Evolutionary conservation across 2,888 invertebrate species (phyloP).

Genomic region (Exocentrus adspersus): DNA sequence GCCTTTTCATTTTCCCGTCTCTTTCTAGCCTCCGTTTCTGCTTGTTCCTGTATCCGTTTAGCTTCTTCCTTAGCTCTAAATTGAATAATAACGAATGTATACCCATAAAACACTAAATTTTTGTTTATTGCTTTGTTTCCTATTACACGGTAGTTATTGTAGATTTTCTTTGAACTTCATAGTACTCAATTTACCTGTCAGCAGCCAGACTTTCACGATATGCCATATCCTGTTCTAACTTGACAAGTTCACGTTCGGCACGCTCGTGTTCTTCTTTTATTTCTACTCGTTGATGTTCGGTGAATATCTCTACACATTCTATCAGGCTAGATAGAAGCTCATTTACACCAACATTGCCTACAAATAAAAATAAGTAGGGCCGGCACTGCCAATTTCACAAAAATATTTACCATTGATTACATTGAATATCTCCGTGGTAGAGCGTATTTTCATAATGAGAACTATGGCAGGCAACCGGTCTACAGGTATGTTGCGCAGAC

Average conservation of each 20-base stretch:
- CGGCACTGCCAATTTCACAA: too few relatives aligned
- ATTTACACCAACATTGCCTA: conserved; percentile 87
- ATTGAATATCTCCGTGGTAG: conserved; percentile 89
- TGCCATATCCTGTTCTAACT: conserved; percentile 93
- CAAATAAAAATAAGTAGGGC: not conserved
- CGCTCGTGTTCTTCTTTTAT: conserved; percentile 87
- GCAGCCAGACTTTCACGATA: conserved; percentile 89
- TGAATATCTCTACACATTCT: conserved; percentile 87
- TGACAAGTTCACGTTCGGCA: conserved; percentile 87
- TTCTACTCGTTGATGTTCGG: conserved; percentile 80
- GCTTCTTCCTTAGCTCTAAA: conserved; percentile 87
- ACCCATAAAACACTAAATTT: too few relatives aligned
- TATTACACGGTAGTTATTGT: too few relatives aligned
- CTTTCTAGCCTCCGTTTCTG: conserved; percentile 77
- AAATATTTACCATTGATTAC: too few relatives aligned
- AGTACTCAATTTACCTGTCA: conserved; percentile 72
- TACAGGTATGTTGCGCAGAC: conserved; percentile 84
- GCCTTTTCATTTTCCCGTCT: conserved; percentile 79
- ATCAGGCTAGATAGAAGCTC: conserved; percentile 88
- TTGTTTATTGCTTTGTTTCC: too few relatives aligned
- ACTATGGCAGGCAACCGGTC: conserved; percentile 89
- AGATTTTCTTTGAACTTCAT: not conserved
- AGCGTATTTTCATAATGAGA: conserved; percentile 87
- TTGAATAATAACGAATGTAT: not conserved
- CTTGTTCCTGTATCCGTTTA: conserved; percentile 78